Conservation (phyloP, 2,797 vertebrate genomes). For the Sebastes oblongus region DNA sequence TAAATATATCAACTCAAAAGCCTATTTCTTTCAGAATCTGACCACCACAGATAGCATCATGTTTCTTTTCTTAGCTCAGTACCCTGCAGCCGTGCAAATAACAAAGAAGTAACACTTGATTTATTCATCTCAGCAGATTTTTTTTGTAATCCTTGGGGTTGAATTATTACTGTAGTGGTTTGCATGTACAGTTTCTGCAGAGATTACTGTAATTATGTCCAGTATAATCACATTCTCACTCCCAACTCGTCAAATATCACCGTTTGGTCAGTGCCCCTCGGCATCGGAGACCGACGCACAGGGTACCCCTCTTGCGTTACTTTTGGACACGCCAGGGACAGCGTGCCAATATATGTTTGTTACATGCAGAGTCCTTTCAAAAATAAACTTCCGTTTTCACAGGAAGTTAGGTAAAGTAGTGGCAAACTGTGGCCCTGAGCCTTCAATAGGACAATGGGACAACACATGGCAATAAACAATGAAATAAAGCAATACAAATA, state of each 20-base stretch:
- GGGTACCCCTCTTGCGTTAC: too few relatives aligned
- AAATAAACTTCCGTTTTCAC: too few relatives aligned
- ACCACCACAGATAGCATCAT: constrained; percentile 33
- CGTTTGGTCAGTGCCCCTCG: neutral
- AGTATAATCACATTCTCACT: neutral
- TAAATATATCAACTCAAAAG: constrained; percentile 13
- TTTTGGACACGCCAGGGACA: fast-evolving
- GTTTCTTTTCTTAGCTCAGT: constrained; percentile 32
- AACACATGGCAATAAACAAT: neutral
- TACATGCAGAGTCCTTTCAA: too few relatives aligned
- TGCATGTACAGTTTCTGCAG: neutral
- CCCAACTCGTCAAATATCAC: neutral
- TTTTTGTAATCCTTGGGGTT: neutral
- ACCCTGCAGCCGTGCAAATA: constrained; percentile 37
- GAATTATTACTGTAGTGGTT: neutral
- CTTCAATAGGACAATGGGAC: neutral
- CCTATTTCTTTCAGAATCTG: constrained; percentile 24
- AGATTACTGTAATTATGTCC: neutral
- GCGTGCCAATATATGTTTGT: too few relatives aligned
- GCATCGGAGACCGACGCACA: neutral
- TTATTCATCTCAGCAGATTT: constrained; percentile 10
- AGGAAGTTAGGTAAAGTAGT: too few relatives aligned
- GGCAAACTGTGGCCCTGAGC: neutral
- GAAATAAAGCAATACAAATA: neutral
- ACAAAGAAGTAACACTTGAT: neutral